Percentiles rank a stretch among this genome's conserved stretches.
These are phyloP conservation scores for Magallana gigas DNA, from an alignment of 1,140 invertebrate species.

Conservation along the genomic window DNA sequence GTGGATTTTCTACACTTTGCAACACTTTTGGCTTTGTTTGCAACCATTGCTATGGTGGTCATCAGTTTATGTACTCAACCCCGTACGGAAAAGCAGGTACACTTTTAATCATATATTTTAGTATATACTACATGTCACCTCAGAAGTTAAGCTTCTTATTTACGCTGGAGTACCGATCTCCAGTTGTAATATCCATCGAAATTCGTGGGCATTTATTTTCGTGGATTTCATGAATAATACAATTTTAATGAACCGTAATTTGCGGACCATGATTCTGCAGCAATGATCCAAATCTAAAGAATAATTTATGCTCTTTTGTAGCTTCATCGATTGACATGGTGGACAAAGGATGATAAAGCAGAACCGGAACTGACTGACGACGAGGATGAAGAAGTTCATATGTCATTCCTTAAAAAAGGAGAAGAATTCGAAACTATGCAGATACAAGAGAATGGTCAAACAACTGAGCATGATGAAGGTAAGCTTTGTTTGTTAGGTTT, in stretches of 20 bases:
- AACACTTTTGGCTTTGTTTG: slow-evolving; percentile 65
- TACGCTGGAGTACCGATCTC: too few species aligned
- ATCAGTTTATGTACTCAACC: slow-evolving; percentile 72
- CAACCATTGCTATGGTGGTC: slow-evolving; percentile 61
- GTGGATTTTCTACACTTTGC: slow-evolving; percentile 76
- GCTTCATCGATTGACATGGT: slow-evolving; percentile 69
- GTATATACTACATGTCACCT: too few species aligned
- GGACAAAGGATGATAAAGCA: slow-evolving; percentile 65
- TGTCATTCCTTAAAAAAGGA: slow-evolving; percentile 7
- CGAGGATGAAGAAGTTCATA: slow-evolving; percentile 52
- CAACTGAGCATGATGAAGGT: too few species aligned
- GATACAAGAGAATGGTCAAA: background rate
- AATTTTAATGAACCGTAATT: too few species aligned
- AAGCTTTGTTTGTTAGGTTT: too few species aligned
- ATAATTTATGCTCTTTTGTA: slow-evolving; percentile 19
- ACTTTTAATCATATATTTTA: too few species aligned
- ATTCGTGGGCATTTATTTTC: too few species aligned
- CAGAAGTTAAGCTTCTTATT: too few species aligned
- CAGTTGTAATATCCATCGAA: too few species aligned
- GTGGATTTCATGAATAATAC: too few species aligned
- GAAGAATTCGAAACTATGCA: background rate
- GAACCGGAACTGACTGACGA: slow-evolving; percentile 60
- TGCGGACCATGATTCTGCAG: too few species aligned
- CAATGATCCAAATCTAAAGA: too few species aligned
- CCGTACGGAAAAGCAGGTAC: slow-evolving; percentile 57